Evolutionary conservation across 2,888 invertebrate genomes (phyloP), one percentile per base, ranked within the genome.

Genomic region (Orchesellides sinensis): DNA sequence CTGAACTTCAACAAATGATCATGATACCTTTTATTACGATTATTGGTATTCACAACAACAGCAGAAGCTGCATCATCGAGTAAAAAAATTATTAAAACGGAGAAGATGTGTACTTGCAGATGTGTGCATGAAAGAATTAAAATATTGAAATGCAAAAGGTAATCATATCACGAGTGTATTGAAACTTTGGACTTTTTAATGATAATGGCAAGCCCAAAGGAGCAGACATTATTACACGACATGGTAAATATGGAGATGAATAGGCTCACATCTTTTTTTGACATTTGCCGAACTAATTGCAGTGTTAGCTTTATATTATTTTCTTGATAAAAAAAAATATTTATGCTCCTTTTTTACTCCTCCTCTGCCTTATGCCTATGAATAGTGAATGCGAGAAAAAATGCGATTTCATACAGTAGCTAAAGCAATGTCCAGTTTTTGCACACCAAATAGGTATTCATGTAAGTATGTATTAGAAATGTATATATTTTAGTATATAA

Each of bases 261-360:
- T 59, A 32, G 25, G 45, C 61, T 19, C 17, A 12, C 17, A 59
- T 19, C 17, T 61, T 56, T 66, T 68, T 68, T 69, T 78, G 68
- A 78, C 68, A 69, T 69, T 78, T 78, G 78, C 78, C 78, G 78
- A 78, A 61, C 78, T 78, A 78, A 78, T 78, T 78, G 69, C 69
- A 78, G 69, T 61, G 78, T 78, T 78, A 69, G 59, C 47, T 69
- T 69, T 78, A 56, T 32, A 65, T 45, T n/a, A n/a, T n/a, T n/a
- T n/a, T n/a, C n/a, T n/a, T n/a, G n/a, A n/a, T n/a, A n/a, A n/a
- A n/a, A n/a, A n/a, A n/a, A n/a, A n/a, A n/a, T n/a, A n/a, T n/a
- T n/a, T n/a, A n/a, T n/a, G n/a, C n/a, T n/a, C n/a, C n/a, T n/a
- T n/a, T n/a, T n/a, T n/a, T 45, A 32, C 54, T 74, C 74, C 74